A percentile compares a stretch with the other conserved stretches of the same genome.
These are phyloP conservation scores for Heliconius melpomene DNA, from an alignment of 1,140 invertebrate species.

Conservation along the genomic window DNA sequence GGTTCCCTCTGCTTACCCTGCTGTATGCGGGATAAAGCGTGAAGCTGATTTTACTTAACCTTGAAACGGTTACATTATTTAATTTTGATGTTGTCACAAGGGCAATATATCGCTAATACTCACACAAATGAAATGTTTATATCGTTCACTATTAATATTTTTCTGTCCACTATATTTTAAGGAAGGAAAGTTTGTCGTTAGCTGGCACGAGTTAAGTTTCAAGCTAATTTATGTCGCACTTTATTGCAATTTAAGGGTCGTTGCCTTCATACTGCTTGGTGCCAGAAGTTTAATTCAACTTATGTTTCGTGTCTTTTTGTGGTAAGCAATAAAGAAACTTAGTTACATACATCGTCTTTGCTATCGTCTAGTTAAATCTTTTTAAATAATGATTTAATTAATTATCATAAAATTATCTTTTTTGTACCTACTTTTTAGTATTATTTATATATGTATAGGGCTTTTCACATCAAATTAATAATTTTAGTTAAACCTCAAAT, in stretches of 20 bases:
- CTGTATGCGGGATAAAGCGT: no score
- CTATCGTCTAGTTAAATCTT: no score
- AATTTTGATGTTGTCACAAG: neutral
- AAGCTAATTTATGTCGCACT: constrained; percentile 62
- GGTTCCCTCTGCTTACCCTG: no score
- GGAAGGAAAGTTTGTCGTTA: constrained; percentile 34
- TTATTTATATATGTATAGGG: no score
- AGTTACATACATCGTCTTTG: neutral
- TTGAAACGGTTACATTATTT: no score
- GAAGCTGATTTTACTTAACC: no score
- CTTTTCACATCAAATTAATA: no score
- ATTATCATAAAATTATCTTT: neutral
- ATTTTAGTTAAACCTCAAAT: no score
- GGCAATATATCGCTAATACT: neutral
- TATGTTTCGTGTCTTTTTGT: constrained; percentile 24
- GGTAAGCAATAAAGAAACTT: neutral
- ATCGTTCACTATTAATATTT: neutral
- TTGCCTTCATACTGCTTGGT: constrained; percentile 42
- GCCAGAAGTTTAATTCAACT: constrained; percentile 55
- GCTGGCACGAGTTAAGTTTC: constrained; percentile 47
- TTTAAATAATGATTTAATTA: neutral
- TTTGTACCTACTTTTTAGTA: neutral
- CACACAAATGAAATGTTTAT: neutral
- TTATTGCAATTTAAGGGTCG: constrained; percentile 61
- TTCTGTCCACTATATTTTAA: neutral